These are phyloP conservation scores for Zootermopsis nevadensis DNA, from an alignment of 2,888 invertebrate genomes.

Conservation along the genomic window DNA sequence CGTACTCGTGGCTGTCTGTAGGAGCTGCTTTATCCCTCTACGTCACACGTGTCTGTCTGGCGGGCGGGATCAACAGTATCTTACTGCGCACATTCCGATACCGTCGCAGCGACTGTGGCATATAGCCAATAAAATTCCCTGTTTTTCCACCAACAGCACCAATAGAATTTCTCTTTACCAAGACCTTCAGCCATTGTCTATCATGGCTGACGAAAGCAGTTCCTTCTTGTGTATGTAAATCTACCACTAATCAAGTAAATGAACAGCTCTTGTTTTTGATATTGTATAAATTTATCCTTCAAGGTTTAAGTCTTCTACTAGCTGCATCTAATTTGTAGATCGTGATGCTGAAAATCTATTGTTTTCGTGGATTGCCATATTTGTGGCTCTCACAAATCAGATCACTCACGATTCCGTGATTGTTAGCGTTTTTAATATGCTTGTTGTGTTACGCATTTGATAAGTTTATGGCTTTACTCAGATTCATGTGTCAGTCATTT, in stretches of 20 bases:
- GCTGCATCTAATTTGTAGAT: neutral
- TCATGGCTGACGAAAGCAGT: neutral
- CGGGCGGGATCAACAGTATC: slow-evolving; percentile 6
- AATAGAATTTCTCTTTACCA: neutral
- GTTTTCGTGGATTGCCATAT: slow-evolving; percentile 11
- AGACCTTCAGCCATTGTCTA: slow-evolving; percentile 4
- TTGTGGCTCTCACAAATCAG: neutral
- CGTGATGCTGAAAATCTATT: neutral
- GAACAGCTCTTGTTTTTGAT: neutral
- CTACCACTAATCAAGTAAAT: neutral
- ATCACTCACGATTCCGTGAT: neutral
- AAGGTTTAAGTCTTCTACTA: neutral
- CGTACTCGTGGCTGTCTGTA: neutral
- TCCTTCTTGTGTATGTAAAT: neutral
- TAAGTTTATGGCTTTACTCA: neutral
- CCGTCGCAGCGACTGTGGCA: neutral
- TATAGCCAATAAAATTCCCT: slow-evolving; percentile 30
- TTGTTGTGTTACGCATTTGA: neutral
- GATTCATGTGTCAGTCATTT: no score
- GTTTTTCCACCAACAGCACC: neutral
- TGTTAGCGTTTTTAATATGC: neutral
- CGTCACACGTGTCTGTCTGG: neutral
- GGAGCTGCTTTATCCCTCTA: no score
- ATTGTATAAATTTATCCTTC: neutral
- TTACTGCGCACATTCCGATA: slow-evolving; percentile 26